These are phyloP conservation scores for Phalacrocorax carbo DNA, from an alignment of 2,113 vertebrate species.

Conservation along the genomic window DNA sequence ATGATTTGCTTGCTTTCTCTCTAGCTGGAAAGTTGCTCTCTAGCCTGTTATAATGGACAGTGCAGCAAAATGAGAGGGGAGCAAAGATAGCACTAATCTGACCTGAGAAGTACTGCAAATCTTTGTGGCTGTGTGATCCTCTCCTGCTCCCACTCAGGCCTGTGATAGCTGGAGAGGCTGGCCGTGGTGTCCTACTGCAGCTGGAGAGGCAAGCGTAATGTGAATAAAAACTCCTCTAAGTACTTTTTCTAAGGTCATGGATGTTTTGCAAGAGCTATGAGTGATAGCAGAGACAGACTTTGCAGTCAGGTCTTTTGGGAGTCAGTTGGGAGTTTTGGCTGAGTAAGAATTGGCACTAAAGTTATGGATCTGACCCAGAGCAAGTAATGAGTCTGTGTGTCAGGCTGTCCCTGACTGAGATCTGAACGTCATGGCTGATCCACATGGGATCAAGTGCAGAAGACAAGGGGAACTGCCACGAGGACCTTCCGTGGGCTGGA, in stretches of 20 bases:
- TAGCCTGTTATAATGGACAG: not conserved
- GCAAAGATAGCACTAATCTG: not conserved
- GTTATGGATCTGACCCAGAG: not conserved
- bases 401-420: not conserved
- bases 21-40: not conserved
- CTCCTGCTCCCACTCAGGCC: not conserved
- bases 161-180: not conserved
- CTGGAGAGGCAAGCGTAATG: not conserved
- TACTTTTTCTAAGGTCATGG: not conserved
- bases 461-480: not conserved
- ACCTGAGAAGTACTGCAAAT: not conserved
- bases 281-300: not conserved
- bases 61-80: not conserved
- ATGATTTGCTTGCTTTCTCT: not conserved
- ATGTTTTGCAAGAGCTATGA: constrained; percentile 5
- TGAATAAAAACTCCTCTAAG: not conserved
- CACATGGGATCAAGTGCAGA: not conserved
- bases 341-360: not conserved
- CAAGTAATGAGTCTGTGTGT: not conserved
- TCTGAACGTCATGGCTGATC: not conserved
- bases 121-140: not conserved
- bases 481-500: not conserved
- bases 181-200: not conserved
- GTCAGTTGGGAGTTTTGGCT: not conserved
- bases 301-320: not conserved